Percentiles rank a stretch among this genome's conserved stretches.
These are phyloP conservation scores for Araneus ventricosus DNA, from an alignment of 1,140 invertebrate species.

Conservation along the genomic window DNA sequence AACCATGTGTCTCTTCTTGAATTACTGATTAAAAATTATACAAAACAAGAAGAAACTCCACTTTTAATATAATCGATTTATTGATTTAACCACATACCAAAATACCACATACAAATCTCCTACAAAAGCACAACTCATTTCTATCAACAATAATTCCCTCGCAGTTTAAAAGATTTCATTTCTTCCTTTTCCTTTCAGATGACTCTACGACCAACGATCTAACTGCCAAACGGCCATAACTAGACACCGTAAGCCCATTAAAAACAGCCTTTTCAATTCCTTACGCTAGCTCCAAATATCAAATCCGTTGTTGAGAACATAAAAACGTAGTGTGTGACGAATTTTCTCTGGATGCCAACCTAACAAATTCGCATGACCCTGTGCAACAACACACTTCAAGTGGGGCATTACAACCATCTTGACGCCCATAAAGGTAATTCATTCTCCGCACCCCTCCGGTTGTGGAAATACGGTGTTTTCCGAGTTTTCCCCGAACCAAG, in stretches of 20 bases:
- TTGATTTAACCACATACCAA: too few relatives aligned
- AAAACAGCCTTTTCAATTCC: background rate
- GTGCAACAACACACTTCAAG: background rate
- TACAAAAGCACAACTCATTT: too few relatives aligned
- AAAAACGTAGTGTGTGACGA: slow-evolving; percentile 8
- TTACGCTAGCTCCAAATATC: background rate
- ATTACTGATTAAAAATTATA: too few relatives aligned
- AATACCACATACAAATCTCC: too few relatives aligned
- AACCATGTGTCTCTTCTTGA: too few relatives aligned
- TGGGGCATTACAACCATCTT: slow-evolving; percentile 20
- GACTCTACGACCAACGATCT: too few relatives aligned
- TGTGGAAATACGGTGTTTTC: slow-evolving; percentile 28
- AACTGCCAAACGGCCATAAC: too few relatives aligned
- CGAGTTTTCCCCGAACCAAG: slow-evolving; percentile 28
- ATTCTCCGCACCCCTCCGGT: background rate
- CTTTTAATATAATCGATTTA: too few relatives aligned
- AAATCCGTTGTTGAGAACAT: slow-evolving; percentile 4
- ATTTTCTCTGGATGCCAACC: background rate
- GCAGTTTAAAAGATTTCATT: too few relatives aligned
- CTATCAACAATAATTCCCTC: too few relatives aligned
- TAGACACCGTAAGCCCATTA: background rate
- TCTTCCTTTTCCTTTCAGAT: too few relatives aligned
- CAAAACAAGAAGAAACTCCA: too few relatives aligned
- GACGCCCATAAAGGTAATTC: slow-evolving; percentile 54
- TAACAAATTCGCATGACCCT: background rate